Evolutionary conservation across 2,113 vertebrate species (phyloP).

Genomic region (Verasper variegatus): DNA sequence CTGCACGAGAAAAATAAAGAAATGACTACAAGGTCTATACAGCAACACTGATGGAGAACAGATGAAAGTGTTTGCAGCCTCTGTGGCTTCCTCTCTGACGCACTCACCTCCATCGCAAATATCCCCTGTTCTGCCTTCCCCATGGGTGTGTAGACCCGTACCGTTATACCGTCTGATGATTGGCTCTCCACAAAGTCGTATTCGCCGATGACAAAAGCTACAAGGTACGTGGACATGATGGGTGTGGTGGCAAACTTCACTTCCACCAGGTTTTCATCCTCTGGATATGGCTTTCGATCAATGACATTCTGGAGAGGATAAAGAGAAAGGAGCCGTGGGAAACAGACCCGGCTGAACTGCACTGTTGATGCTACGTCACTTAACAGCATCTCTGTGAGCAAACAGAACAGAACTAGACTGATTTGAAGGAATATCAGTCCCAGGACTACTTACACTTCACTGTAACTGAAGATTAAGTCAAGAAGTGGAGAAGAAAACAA

Average conservation of each 20-base stretch:
- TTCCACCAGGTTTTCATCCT: conserved; percentile 92
- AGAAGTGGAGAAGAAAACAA: no score
- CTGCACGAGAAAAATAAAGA: conserved; percentile 71
- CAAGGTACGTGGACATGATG: conserved; percentile 97
- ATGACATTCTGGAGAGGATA: conserved; percentile 86
- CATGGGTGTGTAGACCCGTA: conserved; percentile 95
- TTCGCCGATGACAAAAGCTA: conserved; percentile 98
- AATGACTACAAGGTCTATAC: no score
- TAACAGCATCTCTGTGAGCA: no score
- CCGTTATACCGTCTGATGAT: conserved; percentile 91
- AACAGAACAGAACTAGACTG: no score
- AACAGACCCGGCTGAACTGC: no score
- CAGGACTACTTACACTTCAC: no score
- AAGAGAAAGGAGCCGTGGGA: background rate
- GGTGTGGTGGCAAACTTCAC: conserved; percentile 95
- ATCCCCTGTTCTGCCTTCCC: conserved; percentile 97
- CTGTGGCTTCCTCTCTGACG: background rate
- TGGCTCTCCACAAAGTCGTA: conserved; percentile 96
- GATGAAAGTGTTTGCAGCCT: no score
- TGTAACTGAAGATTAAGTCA: no score
- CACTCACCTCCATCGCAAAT: conserved; percentile 95
- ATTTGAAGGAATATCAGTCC: no score
- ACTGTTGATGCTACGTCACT: no score
- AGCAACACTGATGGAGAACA: no score
- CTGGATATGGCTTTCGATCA: conserved; percentile 92